Conservation (phyloP, 2,113 vertebrate genomes). For the Pontoporia blainvillei region DNA sequence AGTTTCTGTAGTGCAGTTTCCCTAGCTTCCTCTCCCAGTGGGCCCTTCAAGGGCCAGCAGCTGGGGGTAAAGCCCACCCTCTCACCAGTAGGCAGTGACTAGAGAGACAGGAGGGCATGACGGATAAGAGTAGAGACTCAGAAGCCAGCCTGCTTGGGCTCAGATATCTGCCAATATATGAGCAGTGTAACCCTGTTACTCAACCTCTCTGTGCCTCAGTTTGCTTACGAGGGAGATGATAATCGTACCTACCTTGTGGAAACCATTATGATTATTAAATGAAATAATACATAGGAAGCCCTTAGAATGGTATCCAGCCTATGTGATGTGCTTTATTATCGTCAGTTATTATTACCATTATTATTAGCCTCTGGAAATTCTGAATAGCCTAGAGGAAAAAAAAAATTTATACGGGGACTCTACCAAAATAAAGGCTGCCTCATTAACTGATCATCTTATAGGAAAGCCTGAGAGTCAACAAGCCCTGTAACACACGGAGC, state of each 20-base stretch:
- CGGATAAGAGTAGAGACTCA: not conserved
- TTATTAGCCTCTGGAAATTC: not conserved
- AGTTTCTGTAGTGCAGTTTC: not conserved
- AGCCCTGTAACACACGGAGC: not conserved
- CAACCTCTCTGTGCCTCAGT: not conserved
- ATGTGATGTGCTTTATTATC: not conserved
- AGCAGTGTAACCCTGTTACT: not conserved
- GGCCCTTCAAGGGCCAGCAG: not conserved
- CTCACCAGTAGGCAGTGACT: not conserved
- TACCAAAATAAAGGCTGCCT: not conserved
- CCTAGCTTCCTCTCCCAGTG: not conserved
- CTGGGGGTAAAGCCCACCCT: not conserved
- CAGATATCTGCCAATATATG: not conserved
- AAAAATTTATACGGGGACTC: not conserved
- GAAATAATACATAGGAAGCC: not conserved
- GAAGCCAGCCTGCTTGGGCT: not conserved
- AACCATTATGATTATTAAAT: not conserved
- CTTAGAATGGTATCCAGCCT: not conserved
- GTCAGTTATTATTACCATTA: not conserved
- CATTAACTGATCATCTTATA: not conserved
- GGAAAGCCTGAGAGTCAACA: not conserved
- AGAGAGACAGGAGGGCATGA: not conserved
- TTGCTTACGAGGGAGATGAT: not conserved
- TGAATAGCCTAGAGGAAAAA: not conserved
- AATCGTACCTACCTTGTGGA: not conserved